Conservation (phyloP, 2,797 vertebrate species). For the Rousettus madagascariensis region DNA sequence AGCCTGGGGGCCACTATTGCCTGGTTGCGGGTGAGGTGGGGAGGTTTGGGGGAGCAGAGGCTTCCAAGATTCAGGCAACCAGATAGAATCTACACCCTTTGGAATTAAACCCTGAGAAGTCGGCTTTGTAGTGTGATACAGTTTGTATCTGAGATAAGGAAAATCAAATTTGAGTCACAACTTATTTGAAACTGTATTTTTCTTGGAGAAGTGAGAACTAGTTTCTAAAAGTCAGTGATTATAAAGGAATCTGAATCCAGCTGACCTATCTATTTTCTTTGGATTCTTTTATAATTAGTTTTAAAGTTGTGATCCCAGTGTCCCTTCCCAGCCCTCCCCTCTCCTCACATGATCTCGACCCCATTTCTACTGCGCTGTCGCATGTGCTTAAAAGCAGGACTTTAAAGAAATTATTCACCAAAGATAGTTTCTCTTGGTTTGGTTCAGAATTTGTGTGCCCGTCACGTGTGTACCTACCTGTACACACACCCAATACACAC, state of each 20-base stretch:
- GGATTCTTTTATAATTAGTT: constrained; percentile 55
- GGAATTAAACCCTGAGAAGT: constrained; percentile 1
- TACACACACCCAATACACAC: background rate
- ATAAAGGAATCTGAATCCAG: constrained; percentile 69
- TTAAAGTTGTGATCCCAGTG: background rate
- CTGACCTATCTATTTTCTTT: constrained; percentile 54
- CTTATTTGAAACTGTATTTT: constrained; percentile 52
- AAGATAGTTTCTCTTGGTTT: background rate
- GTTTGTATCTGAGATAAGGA: constrained; percentile 48
- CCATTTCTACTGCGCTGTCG: background rate
- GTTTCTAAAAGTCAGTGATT: constrained; percentile 65
- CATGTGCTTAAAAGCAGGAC: background rate
- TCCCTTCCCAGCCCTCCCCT: background rate
- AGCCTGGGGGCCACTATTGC: background rate
- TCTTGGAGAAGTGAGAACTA: constrained; percentile 54
- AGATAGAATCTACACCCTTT: constrained; percentile 13
- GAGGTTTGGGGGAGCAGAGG: too few relatives aligned
- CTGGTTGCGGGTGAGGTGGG: background rate
- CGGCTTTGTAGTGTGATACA: background rate
- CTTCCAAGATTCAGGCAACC: background rate
- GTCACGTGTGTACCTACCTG: background rate
- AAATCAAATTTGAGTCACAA: constrained; percentile 55
- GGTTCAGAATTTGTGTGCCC: background rate
- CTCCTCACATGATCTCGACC: background rate
- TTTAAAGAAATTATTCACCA: constrained; percentile 6